phyloP scores from a whole-genome alignment of 2,113 vertebrate genomes.

The Engystomops pustulosus region DNA sequence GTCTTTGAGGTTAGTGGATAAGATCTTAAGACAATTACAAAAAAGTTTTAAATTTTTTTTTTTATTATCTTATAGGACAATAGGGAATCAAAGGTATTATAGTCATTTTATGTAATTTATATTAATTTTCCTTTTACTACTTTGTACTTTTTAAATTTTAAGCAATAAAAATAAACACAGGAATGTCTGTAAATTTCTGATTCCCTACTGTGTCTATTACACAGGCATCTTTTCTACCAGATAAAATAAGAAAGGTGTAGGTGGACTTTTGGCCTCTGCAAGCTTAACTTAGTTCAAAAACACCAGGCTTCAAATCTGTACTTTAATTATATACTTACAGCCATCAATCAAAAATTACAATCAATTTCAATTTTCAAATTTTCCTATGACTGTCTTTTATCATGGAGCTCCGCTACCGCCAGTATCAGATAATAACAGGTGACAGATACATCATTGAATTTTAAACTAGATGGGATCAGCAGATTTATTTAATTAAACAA shows the following conservation, averaged over 20 bases:
- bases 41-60: too few relatives aligned
- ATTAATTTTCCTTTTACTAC: not conserved
- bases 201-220: not conserved
- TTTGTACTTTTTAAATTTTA: not conserved
- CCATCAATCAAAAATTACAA: conserved; percentile 60
- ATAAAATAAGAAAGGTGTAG: not conserved
- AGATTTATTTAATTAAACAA: conserved; percentile 59
- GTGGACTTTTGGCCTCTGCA: conserved; percentile 17
- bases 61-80: not conserved
- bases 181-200: not conserved
- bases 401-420: conserved; percentile 23
- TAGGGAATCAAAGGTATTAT: not conserved
- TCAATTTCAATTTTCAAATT: conserved; percentile 57
- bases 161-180: not conserved
- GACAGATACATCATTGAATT: conserved; percentile 58
- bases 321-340: conserved; percentile 44
- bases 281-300: conserved; percentile 19
- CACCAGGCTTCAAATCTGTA: conserved; percentile 4
- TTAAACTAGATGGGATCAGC: conserved; percentile 56
- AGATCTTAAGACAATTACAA: too few relatives aligned
- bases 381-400: conserved; percentile 55
- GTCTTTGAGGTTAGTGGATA: too few relatives aligned
- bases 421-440: conserved; percentile 50
- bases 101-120: not conserved
- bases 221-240: not conserved